Evolutionary conservation across 2,888 invertebrate genomes (phyloP), one percentile per base, ranked within the genome.

Genomic region (Pseudococcus longispinus): DNA sequence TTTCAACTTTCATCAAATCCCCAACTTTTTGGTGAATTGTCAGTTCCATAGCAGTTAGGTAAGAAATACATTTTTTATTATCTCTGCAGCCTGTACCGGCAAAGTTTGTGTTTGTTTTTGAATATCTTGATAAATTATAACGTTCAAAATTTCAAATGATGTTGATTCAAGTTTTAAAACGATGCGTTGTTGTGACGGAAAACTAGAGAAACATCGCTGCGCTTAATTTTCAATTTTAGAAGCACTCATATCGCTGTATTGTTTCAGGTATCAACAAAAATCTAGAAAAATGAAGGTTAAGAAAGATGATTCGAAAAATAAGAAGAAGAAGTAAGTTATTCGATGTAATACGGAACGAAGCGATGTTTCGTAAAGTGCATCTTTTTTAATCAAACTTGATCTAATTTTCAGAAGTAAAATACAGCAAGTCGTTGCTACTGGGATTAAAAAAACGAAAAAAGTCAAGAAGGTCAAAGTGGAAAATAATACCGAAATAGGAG

Each of bases 401-500:
- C 26, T 26, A 3, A 26, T 65, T 65, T 80, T 20, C 42, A 80
- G 77, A 80, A 80, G 42, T 23, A 80, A 80, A 42, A 42, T 80
- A 20, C 77, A 37, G 11, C 77, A 37, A 42, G 77, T 80, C 11
- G 77, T 29, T 5, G 20, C 20, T 11, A 42, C 29, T n/a, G 85
- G 42, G 29, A 74, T 74, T n/a, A 70, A 70, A 44, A 85, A 85
- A 77, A 1, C 74, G 11, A 74, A 70, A 44, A 85, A 46, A 46
- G 23, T 15, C 18, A 77, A 85, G 9, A 84, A 84, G 23, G 60
- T 85, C 29, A 85, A 74, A 85, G 46, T 85, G 18, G 74, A 70
- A 26, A 8, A 18, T 77, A 18, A 85, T 46, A 46, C 44, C 15
- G 74, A 74, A 77, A 46, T 85, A 9, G 70, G 42, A 6, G 74